A percentile compares a stretch with the other conserved stretches of the same genome.
These are phyloP conservation scores for Umimayanthus kanabou DNA, from an alignment of 92 coral and sea anemone species.

Conservation along the genomic window DNA sequence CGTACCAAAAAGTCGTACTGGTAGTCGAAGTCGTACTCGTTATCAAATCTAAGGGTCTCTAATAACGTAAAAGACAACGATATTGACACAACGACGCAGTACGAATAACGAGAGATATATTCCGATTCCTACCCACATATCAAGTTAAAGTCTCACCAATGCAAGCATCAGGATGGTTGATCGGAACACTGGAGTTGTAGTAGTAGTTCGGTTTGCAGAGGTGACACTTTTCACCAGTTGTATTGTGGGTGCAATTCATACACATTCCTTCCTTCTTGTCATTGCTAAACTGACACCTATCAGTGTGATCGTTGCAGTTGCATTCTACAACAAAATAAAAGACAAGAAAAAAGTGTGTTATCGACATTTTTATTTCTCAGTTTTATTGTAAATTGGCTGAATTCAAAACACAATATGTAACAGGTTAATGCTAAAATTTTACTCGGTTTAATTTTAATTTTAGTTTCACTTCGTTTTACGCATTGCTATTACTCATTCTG, in stretches of 20 bases:
- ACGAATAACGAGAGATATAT: neutral
- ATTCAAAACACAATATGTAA: no score
- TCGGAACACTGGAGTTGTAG: constrained; percentile 58
- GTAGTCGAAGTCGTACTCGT: no score
- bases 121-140: no score
- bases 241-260: constrained; percentile 77
- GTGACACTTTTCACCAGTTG: constrained; percentile 78
- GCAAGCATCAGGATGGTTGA: constrained; percentile 73
- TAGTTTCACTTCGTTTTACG: no score
- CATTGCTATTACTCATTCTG: no score
- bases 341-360: no score
- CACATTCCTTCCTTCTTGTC: constrained; percentile 85
- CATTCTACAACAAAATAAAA: constrained; percentile 58
- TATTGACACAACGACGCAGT: neutral
- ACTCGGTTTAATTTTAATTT: no score
- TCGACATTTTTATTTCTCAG: no score
- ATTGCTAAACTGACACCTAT: constrained; percentile 69
- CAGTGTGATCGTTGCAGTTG: constrained; percentile 74
- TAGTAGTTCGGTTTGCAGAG: constrained; percentile 71
- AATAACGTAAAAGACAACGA: neutral
- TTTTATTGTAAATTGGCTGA: no score
- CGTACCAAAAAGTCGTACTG: no score
- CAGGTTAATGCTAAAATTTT: no score
- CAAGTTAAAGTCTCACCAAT: constrained; percentile 58
- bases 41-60: no score